These are phyloP conservation scores for Stylophora pistillata DNA, from an alignment of 64 coral and sea anemone species.

Conservation along the genomic window DNA sequence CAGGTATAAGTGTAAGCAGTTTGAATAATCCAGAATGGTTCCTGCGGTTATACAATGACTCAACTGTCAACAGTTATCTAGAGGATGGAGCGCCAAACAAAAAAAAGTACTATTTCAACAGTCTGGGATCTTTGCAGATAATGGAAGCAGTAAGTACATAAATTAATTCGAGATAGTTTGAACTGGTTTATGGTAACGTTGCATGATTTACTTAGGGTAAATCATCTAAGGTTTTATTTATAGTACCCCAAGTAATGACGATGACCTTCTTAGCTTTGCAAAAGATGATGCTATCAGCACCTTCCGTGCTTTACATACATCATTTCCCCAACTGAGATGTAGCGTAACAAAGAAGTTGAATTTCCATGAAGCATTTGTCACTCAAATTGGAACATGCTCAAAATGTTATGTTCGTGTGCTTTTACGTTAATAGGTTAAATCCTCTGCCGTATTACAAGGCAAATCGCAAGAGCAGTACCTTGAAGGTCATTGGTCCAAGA, in stretches of 20 bases:
- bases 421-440: not conserved
- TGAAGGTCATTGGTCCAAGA: constrained; percentile 72
- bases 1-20: not conserved
- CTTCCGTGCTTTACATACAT: no score
- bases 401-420: not conserved
- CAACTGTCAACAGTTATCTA: not conserved
- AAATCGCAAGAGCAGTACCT: constrained; percentile 6
- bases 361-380: not conserved
- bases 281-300: no score
- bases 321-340: no score
- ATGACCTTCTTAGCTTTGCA: no score
- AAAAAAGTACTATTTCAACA: constrained; percentile 27
- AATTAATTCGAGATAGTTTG: no score
- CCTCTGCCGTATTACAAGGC: not conserved
- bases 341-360: not conserved
- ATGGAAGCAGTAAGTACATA: constrained; percentile 43
- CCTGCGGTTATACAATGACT: constrained; percentile 42
- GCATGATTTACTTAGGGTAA: no score
- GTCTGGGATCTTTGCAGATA: constrained; percentile 44
- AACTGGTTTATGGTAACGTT: no score
- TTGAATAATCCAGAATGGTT: constrained; percentile 23
- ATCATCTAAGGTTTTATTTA: no score
- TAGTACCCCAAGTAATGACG: no score
- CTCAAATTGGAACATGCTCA: not conserved
- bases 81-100: not conserved